phyloP scores from a whole-genome alignment of 1,140 invertebrate species.

The Micrasema longulum region DNA sequence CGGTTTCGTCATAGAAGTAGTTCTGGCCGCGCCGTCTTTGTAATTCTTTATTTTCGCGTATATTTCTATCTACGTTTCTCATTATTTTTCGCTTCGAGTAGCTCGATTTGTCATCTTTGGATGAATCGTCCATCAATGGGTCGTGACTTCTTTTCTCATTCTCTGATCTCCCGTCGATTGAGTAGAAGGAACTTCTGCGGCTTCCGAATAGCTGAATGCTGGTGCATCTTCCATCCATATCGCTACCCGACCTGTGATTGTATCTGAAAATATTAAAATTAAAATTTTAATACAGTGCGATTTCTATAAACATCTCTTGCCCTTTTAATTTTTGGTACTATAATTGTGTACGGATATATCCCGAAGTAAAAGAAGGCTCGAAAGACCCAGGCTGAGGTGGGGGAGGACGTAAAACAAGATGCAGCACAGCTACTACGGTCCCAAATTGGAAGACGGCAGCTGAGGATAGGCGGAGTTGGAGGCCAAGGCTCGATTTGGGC shows the following conservation, averaged over 20 bases:
- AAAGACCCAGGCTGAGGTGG: no score
- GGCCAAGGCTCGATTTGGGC: no score
- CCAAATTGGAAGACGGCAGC: no score
- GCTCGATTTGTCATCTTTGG: constrained; percentile 65
- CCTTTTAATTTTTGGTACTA: no score
- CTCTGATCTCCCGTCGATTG: constrained; percentile 61
- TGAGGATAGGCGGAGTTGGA: no score
- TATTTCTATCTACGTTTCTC: constrained; percentile 66
- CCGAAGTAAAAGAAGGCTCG: no score
- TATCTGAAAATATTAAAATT: constrained; percentile 5
- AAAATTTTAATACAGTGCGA: background rate
- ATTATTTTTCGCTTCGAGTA: constrained; percentile 65
- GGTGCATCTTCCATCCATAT: constrained; percentile 45
- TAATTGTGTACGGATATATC: no score
- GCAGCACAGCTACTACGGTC: no score
- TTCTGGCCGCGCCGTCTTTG: constrained; percentile 59
- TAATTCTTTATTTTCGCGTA: constrained; percentile 45
- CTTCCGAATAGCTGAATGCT: constrained; percentile 51
- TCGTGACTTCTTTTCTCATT: constrained; percentile 63
- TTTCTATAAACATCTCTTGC: no score
- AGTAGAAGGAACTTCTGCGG: constrained; percentile 62
- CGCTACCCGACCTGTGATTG: constrained; percentile 26
- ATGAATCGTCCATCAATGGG: constrained; percentile 65
- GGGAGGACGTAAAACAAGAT: no score
- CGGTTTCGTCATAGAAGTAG: constrained; percentile 67